Base-by-base conservation (phyloP, 2,888 invertebrate genomes). In the Papilio protenor region DNA sequence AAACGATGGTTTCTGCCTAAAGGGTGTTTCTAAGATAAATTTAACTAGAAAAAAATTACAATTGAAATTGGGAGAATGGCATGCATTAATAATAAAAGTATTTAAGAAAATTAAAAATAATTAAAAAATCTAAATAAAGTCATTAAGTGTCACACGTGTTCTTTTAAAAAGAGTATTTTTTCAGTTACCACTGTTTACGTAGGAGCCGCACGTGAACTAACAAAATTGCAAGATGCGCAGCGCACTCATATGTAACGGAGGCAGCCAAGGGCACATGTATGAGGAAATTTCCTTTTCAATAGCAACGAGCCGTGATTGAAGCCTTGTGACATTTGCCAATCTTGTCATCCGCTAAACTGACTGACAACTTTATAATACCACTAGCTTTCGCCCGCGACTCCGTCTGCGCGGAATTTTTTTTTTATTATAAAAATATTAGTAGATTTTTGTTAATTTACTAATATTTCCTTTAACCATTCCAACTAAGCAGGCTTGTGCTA, bases 201-300 rank as follows among this genome's bases (percentile, higher is more conserved):
- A 12, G 21, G 12, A 45, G 45, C 57, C 55, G 55, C 16, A 66
- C 21, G 21, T 27, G 18, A 74, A 64, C 61, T 49, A 59, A 27
- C 61, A 49, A 40, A 49, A 74, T 23, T 11, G 49, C 27, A 18
- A 27, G 61, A 27, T 47, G 18, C 27, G 73, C 23, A 73, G 27
- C 18, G 45, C n/a, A 66, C 18, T 64, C 27, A 27, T 64, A 73
- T 45, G 49, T 57, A 57, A 27, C 27, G 27, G 14, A 49, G 49
- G 64, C n/a, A 49, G 23, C 33, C 49, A 21, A 64, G 45, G 74
- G 74, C 49, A 49, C 5, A 12, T 8, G 21, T 33, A 2, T 61
- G 74, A 74, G 74, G 74, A 74, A 64, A 49, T 64, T 64, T 74
- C 74, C 74, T 74, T 40, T n/a, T 12, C 66, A 23, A 64, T 27